Percentiles rank a stretch among this genome's conserved stretches.
Evolutionary conservation across 2,113 vertebrate genomes (phyloP).

Genomic region (Muntiacus muntjak): DNA sequence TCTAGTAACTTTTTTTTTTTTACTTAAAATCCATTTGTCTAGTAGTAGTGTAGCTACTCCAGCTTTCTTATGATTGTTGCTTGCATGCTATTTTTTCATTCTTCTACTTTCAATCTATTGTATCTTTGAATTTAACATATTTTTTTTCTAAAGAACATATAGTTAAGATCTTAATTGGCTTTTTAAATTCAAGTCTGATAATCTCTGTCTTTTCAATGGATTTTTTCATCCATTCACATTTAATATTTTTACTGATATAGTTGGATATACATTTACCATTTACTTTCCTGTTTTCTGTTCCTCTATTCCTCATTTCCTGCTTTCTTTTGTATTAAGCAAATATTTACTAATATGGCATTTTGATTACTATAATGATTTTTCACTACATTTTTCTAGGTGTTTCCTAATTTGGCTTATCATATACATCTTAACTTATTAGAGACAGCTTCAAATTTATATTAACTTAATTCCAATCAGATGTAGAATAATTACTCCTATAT

Average conservation of each 20-base stretch:
- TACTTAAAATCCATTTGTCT: not conserved
- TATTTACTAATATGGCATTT: not conserved
- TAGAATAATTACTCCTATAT: not conserved
- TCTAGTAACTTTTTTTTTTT: not conserved
- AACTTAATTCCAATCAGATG: not conserved
- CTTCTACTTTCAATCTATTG: not conserved
- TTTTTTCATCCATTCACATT: not conserved
- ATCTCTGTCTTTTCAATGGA: not conserved
- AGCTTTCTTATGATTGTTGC: not conserved
- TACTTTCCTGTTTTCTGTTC: not conserved
- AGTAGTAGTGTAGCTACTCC: not conserved
- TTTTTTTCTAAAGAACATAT: not conserved
- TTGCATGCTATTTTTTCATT: not conserved
- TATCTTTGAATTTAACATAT: not conserved
- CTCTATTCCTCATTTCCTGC: not conserved
- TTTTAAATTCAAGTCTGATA: not conserved
- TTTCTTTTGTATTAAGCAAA: not conserved
- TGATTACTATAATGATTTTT: not conserved
- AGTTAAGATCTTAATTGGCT: not conserved
- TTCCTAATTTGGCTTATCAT: not conserved
- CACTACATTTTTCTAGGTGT: not conserved
- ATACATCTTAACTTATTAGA: not conserved
- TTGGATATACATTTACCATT: not conserved
- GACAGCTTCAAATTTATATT: not conserved
- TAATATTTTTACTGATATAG: not conserved